Base-by-base conservation (phyloP, 2,797 vertebrate species). In the Anas bahamensis region DNA sequence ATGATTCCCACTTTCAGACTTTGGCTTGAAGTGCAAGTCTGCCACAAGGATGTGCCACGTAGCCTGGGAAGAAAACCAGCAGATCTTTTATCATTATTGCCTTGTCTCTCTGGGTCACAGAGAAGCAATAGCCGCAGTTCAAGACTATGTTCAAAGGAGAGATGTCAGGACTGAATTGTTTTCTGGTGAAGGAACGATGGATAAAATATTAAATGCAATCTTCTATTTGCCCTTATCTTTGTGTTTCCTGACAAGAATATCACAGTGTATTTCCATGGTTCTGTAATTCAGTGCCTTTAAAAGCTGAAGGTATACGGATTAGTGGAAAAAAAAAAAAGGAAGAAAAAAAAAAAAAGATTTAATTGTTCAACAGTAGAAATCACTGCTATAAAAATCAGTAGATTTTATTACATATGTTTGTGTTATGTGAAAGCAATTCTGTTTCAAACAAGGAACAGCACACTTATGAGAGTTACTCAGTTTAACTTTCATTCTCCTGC, bases 181-280 rank as follows among this genome's bases (percentile, higher is more conserved):
- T 86, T 79, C 76, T 87, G 87, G 85, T 70, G 89, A 96, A 84
- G 87, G 86, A 96, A 94, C 87, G 82, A 83, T 86, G 93, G 96
- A 95, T 96, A 90, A 95, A 96, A 95, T 73, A 89, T 96, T 97
- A 95, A 96, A 93, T 46, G 93, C 88, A 75, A 33, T 86, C 86
- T 90, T 85, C 78, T 90, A 4, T 59, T 89, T 88, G 86, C 90
- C 89, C 86, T 89, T 64, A 76, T 63, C 83, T 94, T 90, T 83
- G 57, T 91, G 75, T 82, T 84, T 88, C 59, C 56, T 90, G 64
- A 16, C 15, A 72, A 71, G 81, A 92, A n/a, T 52, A 73, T 70
- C 7, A 10, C 68, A 31, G 57, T 31, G 53, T 69, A 72, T 91
- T 91, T 92, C 74, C 77, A 53, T 73, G 64, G 69, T 33, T 82